These are phyloP conservation scores for Alligator sinensis DNA, from an alignment of 2,113 vertebrate genomes.

Conservation along the genomic window DNA sequence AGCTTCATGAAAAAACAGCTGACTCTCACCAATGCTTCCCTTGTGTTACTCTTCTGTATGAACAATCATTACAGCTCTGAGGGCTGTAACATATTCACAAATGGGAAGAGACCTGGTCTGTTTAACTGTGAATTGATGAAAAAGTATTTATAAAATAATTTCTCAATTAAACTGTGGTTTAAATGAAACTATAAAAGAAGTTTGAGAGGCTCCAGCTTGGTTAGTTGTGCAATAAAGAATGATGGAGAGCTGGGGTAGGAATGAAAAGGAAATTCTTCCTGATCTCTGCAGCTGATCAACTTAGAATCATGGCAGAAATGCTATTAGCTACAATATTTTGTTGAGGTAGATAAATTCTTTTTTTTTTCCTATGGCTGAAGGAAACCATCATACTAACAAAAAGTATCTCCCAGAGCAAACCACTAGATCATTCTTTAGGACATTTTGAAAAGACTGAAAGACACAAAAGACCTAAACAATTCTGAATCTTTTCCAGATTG, in stretches of 20 bases:
- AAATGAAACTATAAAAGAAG: background rate
- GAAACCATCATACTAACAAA: background rate
- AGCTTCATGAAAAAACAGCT: background rate
- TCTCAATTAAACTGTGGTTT: background rate
- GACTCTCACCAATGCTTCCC: background rate
- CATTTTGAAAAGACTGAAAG: background rate
- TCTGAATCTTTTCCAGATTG: background rate
- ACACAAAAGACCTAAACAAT: background rate
- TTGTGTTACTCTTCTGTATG: background rate
- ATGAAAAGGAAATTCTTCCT: background rate
- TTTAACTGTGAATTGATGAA: background rate
- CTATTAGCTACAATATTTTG: background rate
- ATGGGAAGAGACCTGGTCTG: background rate
- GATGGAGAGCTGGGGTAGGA: background rate
- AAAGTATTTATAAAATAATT: background rate
- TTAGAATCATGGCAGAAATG: background rate
- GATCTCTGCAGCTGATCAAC: background rate
- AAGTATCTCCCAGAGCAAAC: conserved; percentile 9
- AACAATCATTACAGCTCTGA: background rate
- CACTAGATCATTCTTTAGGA: accelerated
- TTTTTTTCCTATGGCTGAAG: conserved; percentile 16
- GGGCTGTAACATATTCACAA: background rate
- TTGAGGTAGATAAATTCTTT: conserved; percentile 44
- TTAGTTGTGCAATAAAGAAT: background rate
- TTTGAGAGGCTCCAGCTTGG: background rate